These are phyloP conservation scores for Remorina albescens DNA, from an alignment of 2,797 vertebrate genomes.

Conservation along the genomic window DNA sequence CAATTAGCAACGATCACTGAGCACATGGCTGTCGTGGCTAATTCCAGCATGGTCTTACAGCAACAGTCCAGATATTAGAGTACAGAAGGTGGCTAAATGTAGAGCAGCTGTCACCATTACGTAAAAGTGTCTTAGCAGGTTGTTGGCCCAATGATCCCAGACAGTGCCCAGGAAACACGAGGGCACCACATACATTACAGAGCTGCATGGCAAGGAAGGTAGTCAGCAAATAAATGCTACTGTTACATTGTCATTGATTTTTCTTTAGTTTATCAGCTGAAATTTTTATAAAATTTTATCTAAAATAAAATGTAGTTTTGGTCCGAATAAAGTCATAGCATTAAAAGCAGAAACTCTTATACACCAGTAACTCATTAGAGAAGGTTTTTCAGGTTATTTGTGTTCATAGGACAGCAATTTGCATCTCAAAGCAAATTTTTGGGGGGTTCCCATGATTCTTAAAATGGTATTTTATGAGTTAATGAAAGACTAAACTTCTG, in stretches of 20 bases:
- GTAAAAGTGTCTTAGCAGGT: constrained; percentile 65
- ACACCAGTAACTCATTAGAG: not conserved
- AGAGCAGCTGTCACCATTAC: constrained; percentile 62
- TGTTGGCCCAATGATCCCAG: constrained; percentile 44
- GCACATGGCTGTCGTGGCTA: constrained; percentile 51
- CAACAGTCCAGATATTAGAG: constrained; percentile 25
- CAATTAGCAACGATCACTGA: constrained; percentile 43
- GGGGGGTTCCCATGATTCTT: constrained; percentile 1
- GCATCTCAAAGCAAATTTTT: constrained; percentile 14
- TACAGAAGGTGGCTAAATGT: constrained; percentile 60
- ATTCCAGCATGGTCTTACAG: constrained; percentile 59
- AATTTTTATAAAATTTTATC: not conserved
- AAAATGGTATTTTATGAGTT: constrained; percentile 1
- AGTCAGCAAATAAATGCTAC: constrained; percentile 15
- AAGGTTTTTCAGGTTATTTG: constrained; percentile 14
- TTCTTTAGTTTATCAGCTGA: not conserved
- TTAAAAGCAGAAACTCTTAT: not conserved
- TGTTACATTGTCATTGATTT: not conserved
- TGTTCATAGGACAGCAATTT: constrained; percentile 7
- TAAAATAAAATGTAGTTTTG: not conserved
- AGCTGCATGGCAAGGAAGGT: constrained; percentile 14
- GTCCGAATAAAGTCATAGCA: not conserved
- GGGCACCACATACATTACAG: constrained; percentile 16
- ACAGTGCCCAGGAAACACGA: constrained; percentile 22
- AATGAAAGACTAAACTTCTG: not conserved